Conservation (phyloP, 2,888 invertebrate genomes). For the Coremacera marginata region DNA sequence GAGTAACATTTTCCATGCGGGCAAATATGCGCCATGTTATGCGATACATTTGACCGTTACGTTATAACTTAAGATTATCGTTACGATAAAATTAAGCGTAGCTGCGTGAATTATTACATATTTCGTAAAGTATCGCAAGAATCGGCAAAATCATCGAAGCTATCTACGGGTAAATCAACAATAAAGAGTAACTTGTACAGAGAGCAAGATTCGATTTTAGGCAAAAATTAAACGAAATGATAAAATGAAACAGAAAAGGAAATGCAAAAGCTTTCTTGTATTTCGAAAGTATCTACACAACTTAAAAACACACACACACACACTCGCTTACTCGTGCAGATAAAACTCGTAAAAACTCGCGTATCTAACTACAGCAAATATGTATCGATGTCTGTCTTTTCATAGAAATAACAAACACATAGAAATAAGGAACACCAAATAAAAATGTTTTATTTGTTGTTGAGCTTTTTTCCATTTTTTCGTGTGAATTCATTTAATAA, state of each 20-base stretch:
- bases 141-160: neutral
- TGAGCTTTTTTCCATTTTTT: neutral
- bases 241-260: neutral
- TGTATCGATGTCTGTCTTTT: neutral
- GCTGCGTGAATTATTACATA: neutral
- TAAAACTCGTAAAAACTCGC: no score
- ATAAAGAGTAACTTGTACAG: neutral
- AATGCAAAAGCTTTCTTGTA: neutral
- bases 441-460: no score
- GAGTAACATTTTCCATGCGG: neutral
- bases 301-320: neutral
- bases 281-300: neutral
- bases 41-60: constrained; percentile 1
- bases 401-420: neutral
- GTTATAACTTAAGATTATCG: constrained; percentile 4
- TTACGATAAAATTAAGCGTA: constrained; percentile 13
- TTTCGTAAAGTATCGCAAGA: neutral
- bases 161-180: neutral
- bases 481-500: constrained; percentile 21
- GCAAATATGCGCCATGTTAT: neutral
- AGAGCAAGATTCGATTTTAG: neutral
- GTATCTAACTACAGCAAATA: no score
- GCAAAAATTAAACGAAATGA: neutral
- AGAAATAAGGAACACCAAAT: neutral
- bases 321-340: no score